Base-by-base conservation (phyloP, 2,888 invertebrate species). In the Torymus auratus region DNA sequence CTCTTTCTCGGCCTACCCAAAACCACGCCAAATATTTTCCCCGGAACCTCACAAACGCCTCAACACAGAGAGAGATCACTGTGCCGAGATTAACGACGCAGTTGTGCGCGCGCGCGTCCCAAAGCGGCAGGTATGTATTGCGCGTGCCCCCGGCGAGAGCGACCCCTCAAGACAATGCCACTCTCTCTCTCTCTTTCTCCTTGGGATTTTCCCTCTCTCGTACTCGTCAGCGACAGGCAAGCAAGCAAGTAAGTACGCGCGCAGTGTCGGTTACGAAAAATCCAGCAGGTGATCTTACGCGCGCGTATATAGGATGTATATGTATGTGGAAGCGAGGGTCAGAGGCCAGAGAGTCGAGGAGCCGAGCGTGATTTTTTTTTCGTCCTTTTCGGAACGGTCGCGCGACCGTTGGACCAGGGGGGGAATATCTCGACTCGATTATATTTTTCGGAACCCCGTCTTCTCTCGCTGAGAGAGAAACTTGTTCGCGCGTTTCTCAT, bases 321-420 rank as follows among this genome's bases (percentile, higher is more conserved):
- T 28, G 5, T 28, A 28, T 3, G 28, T 15, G 17, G 41, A 28
- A 17, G 13, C 52, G 61, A 62, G 73, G 79, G 68, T 79, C 78
- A 79, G 65, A 67, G 72, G 60, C 17, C 28, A 28, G 17, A 55
- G 28, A 64, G 68, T 61, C 23, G 20, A 56, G 56, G 68, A 79
- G 28, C 3, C n/a, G n/a, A n/a, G 28, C 56, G 17, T 41, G 23
- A 15, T 73, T 73, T 69, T 61, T 77, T 73, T 73, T 62, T 50
- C 28, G 28, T 28, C 28, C 28, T 28, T 28, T 28, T 41, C 10
- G 17, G 7, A 65, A 15, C 77, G 55, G 70, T 56, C 52, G 65
- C 73, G 28, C 60, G 53, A 68, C 80, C 80, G 80, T 81, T 81
- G 80, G 62, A 77, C 80, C 76, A 61, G 69, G 71, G 80, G 80